Conservation (phyloP, 2,888 invertebrate genomes). For the Clusia tigrina region DNA sequence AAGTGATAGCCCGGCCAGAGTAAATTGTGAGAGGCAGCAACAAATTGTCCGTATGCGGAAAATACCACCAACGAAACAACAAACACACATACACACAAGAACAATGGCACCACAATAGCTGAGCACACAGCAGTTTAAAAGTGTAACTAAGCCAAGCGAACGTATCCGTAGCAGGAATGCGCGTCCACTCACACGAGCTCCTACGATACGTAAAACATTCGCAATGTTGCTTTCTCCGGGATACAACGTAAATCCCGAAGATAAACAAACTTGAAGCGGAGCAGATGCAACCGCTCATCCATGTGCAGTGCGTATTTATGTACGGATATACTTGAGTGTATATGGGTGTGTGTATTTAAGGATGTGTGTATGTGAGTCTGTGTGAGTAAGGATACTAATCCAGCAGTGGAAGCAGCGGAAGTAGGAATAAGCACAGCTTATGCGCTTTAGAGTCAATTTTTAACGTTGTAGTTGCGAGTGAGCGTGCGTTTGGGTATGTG, state of each 20-base stretch:
- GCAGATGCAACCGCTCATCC: background rate
- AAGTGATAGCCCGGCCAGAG: too few species aligned
- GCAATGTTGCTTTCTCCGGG: background rate
- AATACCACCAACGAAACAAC: too few species aligned
- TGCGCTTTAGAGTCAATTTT: background rate
- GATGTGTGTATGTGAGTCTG: too few species aligned
- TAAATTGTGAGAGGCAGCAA: too few species aligned
- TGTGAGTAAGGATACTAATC: too few species aligned
- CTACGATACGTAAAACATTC: background rate
- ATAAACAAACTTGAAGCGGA: constrained; percentile 11
- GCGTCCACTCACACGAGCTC: background rate
- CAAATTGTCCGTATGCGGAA: too few species aligned
- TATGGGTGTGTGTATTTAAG: too few species aligned
- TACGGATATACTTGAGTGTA: too few species aligned
- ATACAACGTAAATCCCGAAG: constrained; percentile 22
- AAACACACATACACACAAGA: background rate
- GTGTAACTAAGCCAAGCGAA: background rate
- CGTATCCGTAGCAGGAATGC: background rate
- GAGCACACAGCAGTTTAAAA: background rate
- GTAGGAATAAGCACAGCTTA: constrained; percentile 1
- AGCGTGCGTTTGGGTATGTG: background rate
- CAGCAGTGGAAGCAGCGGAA: background rate
- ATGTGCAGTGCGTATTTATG: too few species aligned
- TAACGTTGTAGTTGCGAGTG: background rate
- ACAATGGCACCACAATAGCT: background rate